These are phyloP conservation scores for Acleris emargana DNA, from an alignment of 2,888 invertebrate genomes.

Conservation along the genomic window DNA sequence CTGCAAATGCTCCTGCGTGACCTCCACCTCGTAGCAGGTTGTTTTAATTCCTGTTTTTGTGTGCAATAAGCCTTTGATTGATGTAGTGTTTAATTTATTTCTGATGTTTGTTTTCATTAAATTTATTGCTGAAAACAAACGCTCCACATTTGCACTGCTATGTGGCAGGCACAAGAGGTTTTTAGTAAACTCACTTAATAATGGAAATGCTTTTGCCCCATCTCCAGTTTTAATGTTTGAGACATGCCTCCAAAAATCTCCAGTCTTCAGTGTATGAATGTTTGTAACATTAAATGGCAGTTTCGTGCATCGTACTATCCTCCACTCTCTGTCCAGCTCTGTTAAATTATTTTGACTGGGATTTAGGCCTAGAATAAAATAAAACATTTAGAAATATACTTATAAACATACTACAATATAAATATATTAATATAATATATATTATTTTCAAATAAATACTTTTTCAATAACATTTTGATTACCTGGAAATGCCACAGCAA, in stretches of 20 bases:
- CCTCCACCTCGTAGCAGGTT: conserved; percentile 29
- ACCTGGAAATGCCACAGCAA: too few relatives aligned
- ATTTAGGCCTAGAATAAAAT: too few relatives aligned
- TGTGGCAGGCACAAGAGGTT: conserved; percentile 31
- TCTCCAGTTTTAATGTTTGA: too few relatives aligned
- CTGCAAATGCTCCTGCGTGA: conserved; percentile 29
- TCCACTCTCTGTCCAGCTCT: conserved; percentile 30
- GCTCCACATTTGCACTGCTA: conserved; percentile 41
- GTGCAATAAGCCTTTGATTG: conserved; percentile 35
- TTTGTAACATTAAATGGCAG: conserved; percentile 4
- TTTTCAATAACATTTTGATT: too few relatives aligned
- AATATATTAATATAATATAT: too few relatives aligned
- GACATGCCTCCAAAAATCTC: conserved; percentile 40
- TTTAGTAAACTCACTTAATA: too few relatives aligned
- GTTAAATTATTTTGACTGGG: conserved; percentile 20
- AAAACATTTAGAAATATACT: too few relatives aligned
- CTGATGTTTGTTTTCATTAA: conserved; percentile 38
- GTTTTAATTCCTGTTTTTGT: conserved; percentile 37
- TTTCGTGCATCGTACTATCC: conserved; percentile 33
- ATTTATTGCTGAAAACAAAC: conserved; percentile 40
- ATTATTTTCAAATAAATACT: too few relatives aligned
- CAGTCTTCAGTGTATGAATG: neutral
- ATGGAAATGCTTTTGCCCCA: too few relatives aligned
- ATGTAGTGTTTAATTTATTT: conserved; percentile 26
- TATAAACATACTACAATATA: conserved; percentile 27